A percentile compares a stretch with the other conserved stretches of the same genome.
Conservation (phyloP, 2,888 invertebrate species). For the Harpalus rubripes region DNA sequence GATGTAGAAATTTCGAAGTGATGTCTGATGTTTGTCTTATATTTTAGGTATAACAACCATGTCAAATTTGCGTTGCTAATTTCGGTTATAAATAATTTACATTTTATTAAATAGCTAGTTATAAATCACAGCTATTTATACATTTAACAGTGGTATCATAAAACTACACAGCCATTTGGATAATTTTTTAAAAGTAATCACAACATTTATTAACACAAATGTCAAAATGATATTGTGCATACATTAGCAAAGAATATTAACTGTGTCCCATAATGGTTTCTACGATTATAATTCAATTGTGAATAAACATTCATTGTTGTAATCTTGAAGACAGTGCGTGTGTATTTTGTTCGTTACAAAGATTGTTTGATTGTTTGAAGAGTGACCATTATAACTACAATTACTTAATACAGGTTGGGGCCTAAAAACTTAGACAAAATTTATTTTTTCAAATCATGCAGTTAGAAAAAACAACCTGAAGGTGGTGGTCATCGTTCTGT, state of each 20-base stretch:
- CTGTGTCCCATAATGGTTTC: slow-evolving; percentile 38
- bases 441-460: too few species aligned
- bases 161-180: slow-evolving; percentile 65
- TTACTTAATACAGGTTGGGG: too few species aligned
- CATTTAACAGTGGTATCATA: slow-evolving; percentile 63
- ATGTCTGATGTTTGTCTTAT: slow-evolving; percentile 48
- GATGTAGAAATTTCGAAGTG: slow-evolving; percentile 53
- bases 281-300: slow-evolving; percentile 29
- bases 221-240: slow-evolving; percentile 49
- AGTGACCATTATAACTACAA: neutral
- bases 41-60: slow-evolving; percentile 49
- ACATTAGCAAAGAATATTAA: slow-evolving; percentile 39
- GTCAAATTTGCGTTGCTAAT: slow-evolving; percentile 45
- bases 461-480: too few species aligned
- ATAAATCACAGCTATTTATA: slow-evolving; percentile 63
- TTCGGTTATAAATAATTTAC: slow-evolving; percentile 51
- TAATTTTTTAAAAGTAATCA: slow-evolving; percentile 56
- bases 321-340: slow-evolving; percentile 42
- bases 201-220: slow-evolving; percentile 56
- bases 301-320: slow-evolving; percentile 46
- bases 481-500: too few species aligned
- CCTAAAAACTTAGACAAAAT: too few species aligned
- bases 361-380: slow-evolving; percentile 18
- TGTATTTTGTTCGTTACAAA: slow-evolving; percentile 26
- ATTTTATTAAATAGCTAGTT: slow-evolving; percentile 64